Conservation (phyloP, 2,888 invertebrate species). For the Drosophila atripex region DNA sequence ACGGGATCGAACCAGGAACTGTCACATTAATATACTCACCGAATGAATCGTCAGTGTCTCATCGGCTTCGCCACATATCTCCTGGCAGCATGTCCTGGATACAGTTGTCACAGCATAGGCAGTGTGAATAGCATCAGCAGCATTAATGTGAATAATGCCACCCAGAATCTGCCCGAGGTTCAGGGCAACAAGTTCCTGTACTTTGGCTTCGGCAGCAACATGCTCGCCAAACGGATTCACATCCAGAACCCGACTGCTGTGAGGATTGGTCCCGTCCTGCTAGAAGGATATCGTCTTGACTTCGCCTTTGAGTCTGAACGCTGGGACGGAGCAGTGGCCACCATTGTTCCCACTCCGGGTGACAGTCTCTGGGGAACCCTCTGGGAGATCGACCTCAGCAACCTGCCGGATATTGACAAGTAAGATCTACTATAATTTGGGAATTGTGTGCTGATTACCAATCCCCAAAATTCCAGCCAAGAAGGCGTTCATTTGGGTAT, state of each 20-base stretch:
- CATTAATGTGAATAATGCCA: conserved; percentile 2
- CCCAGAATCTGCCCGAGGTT: conserved; percentile 44
- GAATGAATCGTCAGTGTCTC: conserved; percentile 12
- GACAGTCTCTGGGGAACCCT: conserved; percentile 88
- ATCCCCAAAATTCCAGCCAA: conserved; percentile 61
- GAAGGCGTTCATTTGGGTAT: conserved; percentile 84
- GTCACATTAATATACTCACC: too few species aligned
- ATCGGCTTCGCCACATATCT: conserved; percentile 9
- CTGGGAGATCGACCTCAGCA: conserved; percentile 88
- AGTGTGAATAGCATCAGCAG: not conserved
- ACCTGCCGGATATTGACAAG: conserved; percentile 89
- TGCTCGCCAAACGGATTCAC: conserved; percentile 90
- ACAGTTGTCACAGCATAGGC: not conserved
- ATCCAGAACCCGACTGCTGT: conserved; percentile 91
- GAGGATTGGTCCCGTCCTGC: conserved; percentile 88
- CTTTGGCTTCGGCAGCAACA: conserved; percentile 96
- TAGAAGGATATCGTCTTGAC: conserved; percentile 87
- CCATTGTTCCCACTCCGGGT: conserved; percentile 86
- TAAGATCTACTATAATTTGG: conserved; percentile 78
- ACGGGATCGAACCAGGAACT: not conserved
- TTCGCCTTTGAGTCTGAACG: conserved; percentile 86
- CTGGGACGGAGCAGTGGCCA: conserved; percentile 93
- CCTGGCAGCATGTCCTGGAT: not conserved
- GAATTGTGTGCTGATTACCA: not conserved
- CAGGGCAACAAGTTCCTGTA: conserved; percentile 87